Evolutionary conservation across 1,140 invertebrate genomes (phyloP).

Genomic region (Drosophila nebulosa): DNA sequence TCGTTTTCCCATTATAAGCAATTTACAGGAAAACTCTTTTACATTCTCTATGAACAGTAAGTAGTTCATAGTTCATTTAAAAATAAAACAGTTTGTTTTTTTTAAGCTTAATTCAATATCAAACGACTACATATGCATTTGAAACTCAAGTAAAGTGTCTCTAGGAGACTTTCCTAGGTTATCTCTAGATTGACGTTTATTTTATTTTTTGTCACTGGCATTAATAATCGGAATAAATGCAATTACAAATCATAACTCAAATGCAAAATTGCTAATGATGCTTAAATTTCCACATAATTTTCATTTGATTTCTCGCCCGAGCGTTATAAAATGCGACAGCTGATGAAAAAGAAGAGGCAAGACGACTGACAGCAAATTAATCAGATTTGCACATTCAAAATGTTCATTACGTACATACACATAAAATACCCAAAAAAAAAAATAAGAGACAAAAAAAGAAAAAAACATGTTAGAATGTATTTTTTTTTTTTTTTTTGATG

Average conservation of each 20-base stretch:
- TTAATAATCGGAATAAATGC: not conserved
- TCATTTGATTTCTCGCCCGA: not conserved
- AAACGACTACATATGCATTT: too few relatives aligned
- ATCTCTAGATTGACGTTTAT: too few relatives aligned
- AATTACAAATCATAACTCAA: slow-evolving; percentile 1
- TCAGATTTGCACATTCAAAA: not conserved
- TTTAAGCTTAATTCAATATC: too few relatives aligned
- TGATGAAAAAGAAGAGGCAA: not conserved
- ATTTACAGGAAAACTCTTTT: not conserved
- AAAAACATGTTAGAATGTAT: not conserved
- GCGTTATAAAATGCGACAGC: not conserved
- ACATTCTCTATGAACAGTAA: too few relatives aligned
- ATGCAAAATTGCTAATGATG: slow-evolving; percentile 2
- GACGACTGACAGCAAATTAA: slow-evolving; percentile 4
- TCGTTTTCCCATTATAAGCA: too few relatives aligned
- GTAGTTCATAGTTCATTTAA: too few relatives aligned
- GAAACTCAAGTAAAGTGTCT: too few relatives aligned
- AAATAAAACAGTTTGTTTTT: too few relatives aligned
- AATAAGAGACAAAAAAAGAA: not conserved
- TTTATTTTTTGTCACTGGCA: too few relatives aligned
- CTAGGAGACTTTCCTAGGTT: too few relatives aligned
- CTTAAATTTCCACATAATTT: not conserved
- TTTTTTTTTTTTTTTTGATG: not conserved
- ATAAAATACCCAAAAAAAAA: not conserved
- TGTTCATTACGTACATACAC: not conserved